Evolutionary conservation across 1,140 invertebrate genomes (phyloP).

Genomic region (Mesaphorura yosii): DNA sequence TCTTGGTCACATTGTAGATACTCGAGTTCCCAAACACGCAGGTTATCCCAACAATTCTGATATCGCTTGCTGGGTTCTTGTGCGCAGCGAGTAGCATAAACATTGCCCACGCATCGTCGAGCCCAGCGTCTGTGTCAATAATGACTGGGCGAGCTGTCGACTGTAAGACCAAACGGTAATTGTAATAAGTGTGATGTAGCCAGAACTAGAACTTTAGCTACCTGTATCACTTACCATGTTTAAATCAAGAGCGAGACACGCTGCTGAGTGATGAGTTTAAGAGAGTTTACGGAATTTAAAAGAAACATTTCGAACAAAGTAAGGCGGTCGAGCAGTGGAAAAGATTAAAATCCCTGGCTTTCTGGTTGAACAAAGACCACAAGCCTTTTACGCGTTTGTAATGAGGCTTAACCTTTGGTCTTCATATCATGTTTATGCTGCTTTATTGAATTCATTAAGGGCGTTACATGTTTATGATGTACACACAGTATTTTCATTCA

Average conservation of each 20-base stretch:
- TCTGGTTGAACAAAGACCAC: too few relatives aligned
- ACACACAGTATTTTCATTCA: too few relatives aligned
- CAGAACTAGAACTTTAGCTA: not conserved
- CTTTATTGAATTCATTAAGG: too few relatives aligned
- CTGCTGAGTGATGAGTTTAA: too few relatives aligned
- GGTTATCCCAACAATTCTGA: conserved; percentile 49
- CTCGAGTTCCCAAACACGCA: conserved; percentile 51
- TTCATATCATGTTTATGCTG: too few relatives aligned
- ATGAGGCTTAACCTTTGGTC: too few relatives aligned
- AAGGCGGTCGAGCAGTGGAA: too few relatives aligned
- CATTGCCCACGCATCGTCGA: conserved; percentile 34
- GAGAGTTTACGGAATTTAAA: too few relatives aligned
- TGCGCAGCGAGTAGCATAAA: conserved; percentile 32
- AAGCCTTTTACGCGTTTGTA: too few relatives aligned
- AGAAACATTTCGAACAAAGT: not conserved
- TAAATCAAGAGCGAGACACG: too few relatives aligned
- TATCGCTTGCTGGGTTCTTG: conserved; percentile 25
- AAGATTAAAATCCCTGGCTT: too few relatives aligned
- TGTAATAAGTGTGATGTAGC: not conserved
- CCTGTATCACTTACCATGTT: not conserved
- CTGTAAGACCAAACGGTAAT: not conserved
- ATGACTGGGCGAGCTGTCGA: conserved; percentile 20
- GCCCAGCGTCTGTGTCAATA: conserved; percentile 35
- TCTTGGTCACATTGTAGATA: conserved; percentile 46
- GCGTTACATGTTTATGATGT: too few relatives aligned